Conservation (phyloP, 2,888 invertebrate genomes). For the Nephrotoma appendiculata region DNA sequence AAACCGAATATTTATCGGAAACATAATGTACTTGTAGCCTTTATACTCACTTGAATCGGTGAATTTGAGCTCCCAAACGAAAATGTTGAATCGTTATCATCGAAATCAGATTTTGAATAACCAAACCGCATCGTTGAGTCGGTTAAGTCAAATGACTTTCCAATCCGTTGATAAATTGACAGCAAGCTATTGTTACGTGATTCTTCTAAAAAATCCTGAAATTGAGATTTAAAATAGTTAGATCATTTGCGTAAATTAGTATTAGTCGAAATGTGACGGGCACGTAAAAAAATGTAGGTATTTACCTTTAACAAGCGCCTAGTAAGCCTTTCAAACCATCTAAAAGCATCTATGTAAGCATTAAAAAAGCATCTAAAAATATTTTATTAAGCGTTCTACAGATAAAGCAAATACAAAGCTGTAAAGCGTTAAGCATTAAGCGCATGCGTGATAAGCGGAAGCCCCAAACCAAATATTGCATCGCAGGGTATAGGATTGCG, state of each 20-base stretch:
- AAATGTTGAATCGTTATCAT: conserved; percentile 50
- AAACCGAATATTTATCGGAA: neutral
- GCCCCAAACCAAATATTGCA: neutral
- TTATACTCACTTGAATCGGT: conserved; percentile 40
- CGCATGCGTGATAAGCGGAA: neutral
- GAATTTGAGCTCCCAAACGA: conserved; percentile 67
- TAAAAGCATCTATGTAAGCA: neutral
- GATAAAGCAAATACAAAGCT: neutral
- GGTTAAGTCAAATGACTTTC: conserved; percentile 28
- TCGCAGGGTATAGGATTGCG: neutral
- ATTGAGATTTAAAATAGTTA: neutral
- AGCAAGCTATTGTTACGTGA: conserved; percentile 27
- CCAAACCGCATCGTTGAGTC: conserved; percentile 22
- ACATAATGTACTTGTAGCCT: neutral
- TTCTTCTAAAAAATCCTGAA: conserved; percentile 29
- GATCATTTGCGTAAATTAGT: neutral
- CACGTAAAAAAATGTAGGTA: neutral
- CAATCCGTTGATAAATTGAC: conserved; percentile 32
- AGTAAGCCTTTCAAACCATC: neutral
- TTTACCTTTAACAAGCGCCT: neutral
- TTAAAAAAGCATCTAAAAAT: neutral
- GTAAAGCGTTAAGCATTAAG: neutral
- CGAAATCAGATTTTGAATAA: conserved; percentile 26
- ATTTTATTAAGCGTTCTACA: neutral
- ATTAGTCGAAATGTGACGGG: neutral